Evolutionary conservation across 2,888 invertebrate genomes (phyloP), one percentile per base, ranked within the genome.

Genomic region (Hofmannophila pseudospretella): DNA sequence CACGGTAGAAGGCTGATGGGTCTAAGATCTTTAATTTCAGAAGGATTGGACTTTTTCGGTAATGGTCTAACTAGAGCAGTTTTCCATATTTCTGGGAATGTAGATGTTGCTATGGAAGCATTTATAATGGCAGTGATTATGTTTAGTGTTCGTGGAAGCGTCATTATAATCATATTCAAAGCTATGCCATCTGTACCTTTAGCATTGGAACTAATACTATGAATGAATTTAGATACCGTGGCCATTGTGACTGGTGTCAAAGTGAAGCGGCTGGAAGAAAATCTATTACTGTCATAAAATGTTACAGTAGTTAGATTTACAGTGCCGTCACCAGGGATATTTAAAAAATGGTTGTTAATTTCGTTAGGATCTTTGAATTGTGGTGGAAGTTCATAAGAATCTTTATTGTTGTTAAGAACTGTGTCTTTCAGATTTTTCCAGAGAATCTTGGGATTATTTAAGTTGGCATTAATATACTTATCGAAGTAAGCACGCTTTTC

Each of bases 61-160:
- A 47, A 28, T 2, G 42, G 44, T 20, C 19, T 38, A 9, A 48
- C 34, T 1, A 41, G 10, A 2, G 44, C 44, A 10, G 23, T 34
- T 35, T 59, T 58, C 54, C 58, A 58, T 4, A 16, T 7, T 0
- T 29, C 32, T 4, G 54, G 58, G 38, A 51, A 55, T 4, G 7
- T 16, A 7, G 2, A 2, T 7, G 22, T 7, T 22, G n/a, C 12
- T 1, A 42, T 34, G 5, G 34, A 37, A 3, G 19, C 14, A 16
- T 39, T 39, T 2, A 40, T 30, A 8, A 43, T 38, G 12, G 3
- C n/a, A n/a, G 39, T 42, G 22, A 38, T 42, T 7, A 11, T n/a
- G 7, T 26, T 7, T 4, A 45, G 8, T 11, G 38, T 38, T 8
- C n/a, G 4, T 1, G 39, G 41, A 4, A 42, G 29, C 1, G 41